These are phyloP conservation scores for Coregonus sp. DNA, from an alignment of 2,797 vertebrate genomes.

Conservation along the genomic window DNA sequence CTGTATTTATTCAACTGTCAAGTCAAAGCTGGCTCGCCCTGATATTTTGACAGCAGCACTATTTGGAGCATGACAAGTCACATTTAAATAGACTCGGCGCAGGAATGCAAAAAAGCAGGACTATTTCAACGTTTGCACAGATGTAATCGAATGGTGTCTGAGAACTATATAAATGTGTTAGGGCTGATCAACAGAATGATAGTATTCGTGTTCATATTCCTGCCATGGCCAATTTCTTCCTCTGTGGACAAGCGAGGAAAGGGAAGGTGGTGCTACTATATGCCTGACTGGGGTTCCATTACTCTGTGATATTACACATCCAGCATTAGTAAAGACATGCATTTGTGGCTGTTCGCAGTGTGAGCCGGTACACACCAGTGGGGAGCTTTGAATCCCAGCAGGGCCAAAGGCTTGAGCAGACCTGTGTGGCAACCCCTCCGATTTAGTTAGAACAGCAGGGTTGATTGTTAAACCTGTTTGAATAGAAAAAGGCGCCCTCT, in stretches of 20 bases:
- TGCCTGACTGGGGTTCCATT: conserved; percentile 24
- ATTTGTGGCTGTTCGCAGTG: conserved; percentile 22
- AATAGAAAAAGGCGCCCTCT: neutral
- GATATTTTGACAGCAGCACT: conserved; percentile 66
- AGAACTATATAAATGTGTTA: conserved; percentile 58
- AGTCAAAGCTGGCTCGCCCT: conserved; percentile 45
- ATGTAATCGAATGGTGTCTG: conserved; percentile 65
- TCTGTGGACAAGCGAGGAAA: neutral
- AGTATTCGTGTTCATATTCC: conserved; percentile 35
- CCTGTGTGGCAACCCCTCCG: conserved; percentile 5
- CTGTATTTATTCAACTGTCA: conserved; percentile 64
- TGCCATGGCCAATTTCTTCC: conserved; percentile 13
- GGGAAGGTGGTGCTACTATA: neutral
- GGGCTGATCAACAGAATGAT: conserved; percentile 42
- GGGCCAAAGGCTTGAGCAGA: conserved; percentile 23
- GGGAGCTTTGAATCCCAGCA: conserved; percentile 19
- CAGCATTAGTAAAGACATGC: conserved; percentile 25
- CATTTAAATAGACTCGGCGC: conserved; percentile 66
- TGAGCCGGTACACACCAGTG: conserved; percentile 16
- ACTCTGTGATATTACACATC: conserved; percentile 23
- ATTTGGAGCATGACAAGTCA: conserved; percentile 69
- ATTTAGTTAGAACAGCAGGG: conserved; percentile 10
- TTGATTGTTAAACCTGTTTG: neutral
- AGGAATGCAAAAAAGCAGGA: conserved; percentile 45
- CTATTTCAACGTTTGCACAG: conserved; percentile 58